These are phyloP conservation scores for Sycobia sp. DNA, from an alignment of 1,140 invertebrate genomes.

Conservation along the genomic window DNA sequence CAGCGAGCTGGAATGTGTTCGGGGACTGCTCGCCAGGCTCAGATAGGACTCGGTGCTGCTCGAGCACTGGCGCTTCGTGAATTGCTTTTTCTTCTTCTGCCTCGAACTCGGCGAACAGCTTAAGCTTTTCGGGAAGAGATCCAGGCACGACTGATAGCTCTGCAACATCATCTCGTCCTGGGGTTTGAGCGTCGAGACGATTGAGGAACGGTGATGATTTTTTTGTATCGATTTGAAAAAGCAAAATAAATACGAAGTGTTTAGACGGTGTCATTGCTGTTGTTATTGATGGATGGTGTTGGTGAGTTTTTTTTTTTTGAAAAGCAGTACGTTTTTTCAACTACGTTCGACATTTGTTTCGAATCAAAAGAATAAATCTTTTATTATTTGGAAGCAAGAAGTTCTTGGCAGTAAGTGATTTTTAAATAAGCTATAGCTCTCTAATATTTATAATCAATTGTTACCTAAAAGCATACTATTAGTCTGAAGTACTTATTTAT, in stretches of 20 bases:
- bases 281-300: not conserved
- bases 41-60: constrained; percentile 49
- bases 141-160: constrained; percentile 47
- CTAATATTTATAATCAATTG: too few species aligned
- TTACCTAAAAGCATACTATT: too few species aligned
- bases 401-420: too few species aligned
- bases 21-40: constrained; percentile 45
- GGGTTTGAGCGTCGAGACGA: not conserved
- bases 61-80: constrained; percentile 40
- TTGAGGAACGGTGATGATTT: not conserved
- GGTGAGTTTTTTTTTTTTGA: not conserved
- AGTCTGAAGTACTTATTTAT: too few species aligned
- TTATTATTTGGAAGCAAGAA: too few species aligned
- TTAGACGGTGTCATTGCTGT: too few species aligned
- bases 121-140: constrained; percentile 32
- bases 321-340: too few species aligned
- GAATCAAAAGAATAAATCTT: too few species aligned
- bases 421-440: too few species aligned
- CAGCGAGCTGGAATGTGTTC: constrained; percentile 49
- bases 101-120: not conserved
- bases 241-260: not conserved
- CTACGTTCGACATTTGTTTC: too few species aligned
- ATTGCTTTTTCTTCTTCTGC: constrained; percentile 35
- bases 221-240: not conserved
- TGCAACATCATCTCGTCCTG: constrained; percentile 39